These are phyloP conservation scores for Procavia capensis DNA, from an alignment of 2,113 vertebrate species.

Conservation along the genomic window DNA sequence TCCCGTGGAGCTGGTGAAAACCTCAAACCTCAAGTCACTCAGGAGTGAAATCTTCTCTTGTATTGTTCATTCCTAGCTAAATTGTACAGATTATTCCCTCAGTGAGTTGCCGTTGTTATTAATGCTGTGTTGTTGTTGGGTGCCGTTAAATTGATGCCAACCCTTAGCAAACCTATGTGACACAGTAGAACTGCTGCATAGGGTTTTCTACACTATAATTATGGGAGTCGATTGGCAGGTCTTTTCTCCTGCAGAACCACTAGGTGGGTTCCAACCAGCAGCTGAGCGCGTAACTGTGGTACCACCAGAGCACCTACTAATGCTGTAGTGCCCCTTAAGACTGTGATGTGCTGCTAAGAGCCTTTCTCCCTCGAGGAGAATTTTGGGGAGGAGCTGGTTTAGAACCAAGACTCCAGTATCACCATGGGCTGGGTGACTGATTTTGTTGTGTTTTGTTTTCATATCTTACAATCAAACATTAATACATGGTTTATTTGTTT, in stretches of 20 bases:
- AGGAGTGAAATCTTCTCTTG: not conserved
- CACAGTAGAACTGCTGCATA: not conserved
- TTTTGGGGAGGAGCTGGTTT: not conserved
- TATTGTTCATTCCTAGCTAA: not conserved
- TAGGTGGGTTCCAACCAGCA: not conserved
- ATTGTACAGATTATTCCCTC: accelerated
- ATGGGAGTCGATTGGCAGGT: not conserved
- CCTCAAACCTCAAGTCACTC: not conserved
- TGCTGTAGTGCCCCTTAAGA: not conserved
- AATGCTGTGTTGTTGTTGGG: not conserved
- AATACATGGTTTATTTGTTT: not conserved
- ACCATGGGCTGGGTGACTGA: not conserved
- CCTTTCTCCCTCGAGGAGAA: not conserved
- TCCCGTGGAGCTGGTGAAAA: not conserved
- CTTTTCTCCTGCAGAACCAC: not conserved
- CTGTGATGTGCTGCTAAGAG: accelerated
- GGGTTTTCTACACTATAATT: not conserved
- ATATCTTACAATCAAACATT: not conserved
- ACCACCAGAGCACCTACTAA: not conserved
- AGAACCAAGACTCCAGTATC: not conserved
- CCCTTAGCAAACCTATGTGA: not conserved
- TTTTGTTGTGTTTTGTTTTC: not conserved
- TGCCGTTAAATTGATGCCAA: not conserved
- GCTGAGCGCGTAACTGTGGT: not conserved
- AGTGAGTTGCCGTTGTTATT: not conserved